These are phyloP conservation scores for Teleogryllus oceanicus DNA, from an alignment of 2,888 invertebrate genomes.

Conservation along the genomic window DNA sequence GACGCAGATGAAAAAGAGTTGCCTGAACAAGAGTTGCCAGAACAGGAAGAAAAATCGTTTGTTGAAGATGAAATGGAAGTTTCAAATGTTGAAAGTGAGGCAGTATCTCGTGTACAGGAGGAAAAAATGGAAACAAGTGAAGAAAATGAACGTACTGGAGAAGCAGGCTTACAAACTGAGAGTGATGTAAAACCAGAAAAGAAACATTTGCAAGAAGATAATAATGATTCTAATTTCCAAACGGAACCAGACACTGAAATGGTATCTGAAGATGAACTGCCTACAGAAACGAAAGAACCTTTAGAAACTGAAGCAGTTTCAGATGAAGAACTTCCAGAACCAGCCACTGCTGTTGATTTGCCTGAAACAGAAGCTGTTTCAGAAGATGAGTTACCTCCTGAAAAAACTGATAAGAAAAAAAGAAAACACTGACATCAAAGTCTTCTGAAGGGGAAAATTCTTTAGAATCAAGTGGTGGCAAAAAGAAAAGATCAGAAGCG, in stretches of 20 bases:
- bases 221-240: conserved; percentile 39
- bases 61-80: neutral
- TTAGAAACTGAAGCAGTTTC: conserved; percentile 37
- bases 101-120: neutral
- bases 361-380: conserved; percentile 60
- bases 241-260: conserved; percentile 71
- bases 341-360: conserved; percentile 30
- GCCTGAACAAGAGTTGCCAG: neutral
- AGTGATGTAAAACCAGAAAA: conserved; percentile 35
- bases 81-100: neutral
- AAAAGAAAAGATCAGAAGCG: conserved; percentile 47
- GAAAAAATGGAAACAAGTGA: conserved; percentile 23
- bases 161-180: neutral
- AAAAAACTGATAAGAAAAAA: conserved; percentile 51
- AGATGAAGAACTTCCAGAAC: conserved; percentile 35
- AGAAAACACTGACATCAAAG: neutral
- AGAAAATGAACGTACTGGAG: conserved; percentile 22
- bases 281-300: conserved; percentile 39
- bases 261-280: conserved; percentile 42
- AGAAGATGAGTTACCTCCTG: conserved; percentile 74
- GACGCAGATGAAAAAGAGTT: conserved; percentile 26
- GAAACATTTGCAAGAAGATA: conserved; percentile 38
- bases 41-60: neutral
- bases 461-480: conserved; percentile 47
- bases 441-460: conserved; percentile 47